phyloP scores from a whole-genome alignment of 2,888 invertebrate species.

The Trissolcus brochymenae region DNA sequence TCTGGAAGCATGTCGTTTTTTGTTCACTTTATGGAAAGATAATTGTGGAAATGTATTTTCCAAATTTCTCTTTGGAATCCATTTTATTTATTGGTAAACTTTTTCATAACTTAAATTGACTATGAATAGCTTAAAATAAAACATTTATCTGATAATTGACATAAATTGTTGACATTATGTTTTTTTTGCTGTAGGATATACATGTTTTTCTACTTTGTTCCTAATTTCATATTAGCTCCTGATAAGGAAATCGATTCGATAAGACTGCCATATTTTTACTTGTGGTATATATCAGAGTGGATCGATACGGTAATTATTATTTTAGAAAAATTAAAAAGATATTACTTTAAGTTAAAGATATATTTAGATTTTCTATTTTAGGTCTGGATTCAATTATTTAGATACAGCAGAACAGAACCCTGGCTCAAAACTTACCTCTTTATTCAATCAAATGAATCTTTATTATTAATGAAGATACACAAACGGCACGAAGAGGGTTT shows the following conservation, averaged over 20 bases:
- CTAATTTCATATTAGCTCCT: conserved; percentile 61
- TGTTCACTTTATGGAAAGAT: conserved; percentile 61
- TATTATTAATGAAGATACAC: conserved; percentile 64
- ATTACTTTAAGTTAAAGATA: not conserved
- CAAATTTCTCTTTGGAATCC: conserved; percentile 62
- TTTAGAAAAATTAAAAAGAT: not conserved
- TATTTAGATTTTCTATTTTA: conserved; percentile 3
- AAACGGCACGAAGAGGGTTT: conserved; percentile 61
- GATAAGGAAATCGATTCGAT: conserved; percentile 56
- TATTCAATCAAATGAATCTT: conserved; percentile 64
- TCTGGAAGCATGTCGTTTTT: conserved; percentile 57
- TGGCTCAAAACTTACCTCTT: conserved; percentile 55
- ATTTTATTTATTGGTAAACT: conserved; percentile 65
- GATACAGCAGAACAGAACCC: conserved; percentile 29
- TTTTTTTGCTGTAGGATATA: conserved; percentile 62
- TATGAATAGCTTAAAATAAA: not conserved
- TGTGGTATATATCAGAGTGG: conserved; percentile 66
- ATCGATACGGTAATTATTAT: conserved; percentile 63
- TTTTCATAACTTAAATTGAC: not conserved
- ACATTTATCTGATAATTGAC: not conserved
- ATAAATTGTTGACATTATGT: conserved; percentile 5
- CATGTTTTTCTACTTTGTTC: conserved; percentile 64
- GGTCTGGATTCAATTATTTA: conserved; percentile 36
- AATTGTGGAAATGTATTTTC: conserved; percentile 57
- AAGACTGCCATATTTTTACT: conserved; percentile 62